phyloP scores from a whole-genome alignment of 1,140 invertebrate species.

The Drosophila mayri region DNA sequence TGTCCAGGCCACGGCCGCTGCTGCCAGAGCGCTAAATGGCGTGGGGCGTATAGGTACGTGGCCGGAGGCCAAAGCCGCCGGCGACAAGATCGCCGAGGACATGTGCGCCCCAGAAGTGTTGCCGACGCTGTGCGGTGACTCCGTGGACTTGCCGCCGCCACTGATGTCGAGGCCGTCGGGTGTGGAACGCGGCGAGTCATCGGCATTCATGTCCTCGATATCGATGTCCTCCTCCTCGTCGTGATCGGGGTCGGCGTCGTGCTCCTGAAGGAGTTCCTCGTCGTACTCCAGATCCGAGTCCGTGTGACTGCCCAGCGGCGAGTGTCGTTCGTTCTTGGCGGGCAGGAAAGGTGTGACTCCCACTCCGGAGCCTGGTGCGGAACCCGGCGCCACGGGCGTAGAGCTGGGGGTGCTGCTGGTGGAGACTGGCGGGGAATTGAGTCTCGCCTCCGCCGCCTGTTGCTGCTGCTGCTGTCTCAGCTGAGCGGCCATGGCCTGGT shows the following conservation, averaged over 20 bases:
- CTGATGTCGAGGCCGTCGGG: constrained; percentile 80
- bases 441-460: constrained; percentile 52
- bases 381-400: constrained; percentile 51
- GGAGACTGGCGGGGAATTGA: constrained; percentile 59
- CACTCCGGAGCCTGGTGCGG: constrained; percentile 23
- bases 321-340: constrained; percentile 79
- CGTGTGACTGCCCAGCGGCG: constrained; percentile 80
- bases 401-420: constrained; percentile 61
- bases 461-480: constrained; percentile 61
- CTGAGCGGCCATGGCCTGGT: constrained; percentile 70
- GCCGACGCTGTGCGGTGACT: constrained; percentile 62
- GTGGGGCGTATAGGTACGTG: constrained; percentile 88
- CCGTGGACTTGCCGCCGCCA: constrained; percentile 78
- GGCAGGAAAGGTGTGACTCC: constrained; percentile 45
- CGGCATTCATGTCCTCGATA: constrained; percentile 88
- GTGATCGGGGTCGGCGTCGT: constrained; percentile 86
- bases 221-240: constrained; percentile 88
- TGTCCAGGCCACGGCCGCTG: constrained; percentile 88
- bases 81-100: constrained; percentile 79
- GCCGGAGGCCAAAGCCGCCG: constrained; percentile 83
- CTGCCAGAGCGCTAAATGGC: constrained; percentile 88
- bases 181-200: constrained; percentile 84
- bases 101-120: constrained; percentile 68
- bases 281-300: constrained; percentile 88
- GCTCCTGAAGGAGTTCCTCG: constrained; percentile 86